Evolutionary conservation across 2,113 vertebrate species (phyloP).

Genomic region (Donacobius atricapilla): DNA sequence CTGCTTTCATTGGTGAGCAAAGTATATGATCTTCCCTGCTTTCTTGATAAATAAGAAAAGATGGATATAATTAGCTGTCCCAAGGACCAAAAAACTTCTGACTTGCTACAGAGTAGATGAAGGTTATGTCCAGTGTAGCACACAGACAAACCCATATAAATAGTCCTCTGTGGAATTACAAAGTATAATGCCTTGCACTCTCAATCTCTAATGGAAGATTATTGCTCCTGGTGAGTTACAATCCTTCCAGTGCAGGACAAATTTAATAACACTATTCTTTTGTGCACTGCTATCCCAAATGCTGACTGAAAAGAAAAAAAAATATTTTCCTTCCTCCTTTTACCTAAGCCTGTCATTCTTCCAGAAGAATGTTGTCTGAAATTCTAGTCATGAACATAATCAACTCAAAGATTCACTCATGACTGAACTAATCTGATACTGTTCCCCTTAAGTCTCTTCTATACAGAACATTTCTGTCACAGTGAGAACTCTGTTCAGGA

Average conservation of each 20-base stretch:
- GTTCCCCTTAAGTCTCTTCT: not conserved
- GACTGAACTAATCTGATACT: not conserved
- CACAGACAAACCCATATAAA: not conserved
- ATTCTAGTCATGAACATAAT: not conserved
- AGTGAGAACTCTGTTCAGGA: not conserved
- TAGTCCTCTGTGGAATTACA: not conserved
- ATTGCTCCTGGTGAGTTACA: not conserved
- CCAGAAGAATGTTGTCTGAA: not conserved
- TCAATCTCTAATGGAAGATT: not conserved
- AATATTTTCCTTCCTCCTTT: not conserved
- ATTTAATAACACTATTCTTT: not conserved
- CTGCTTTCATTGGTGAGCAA: not conserved
- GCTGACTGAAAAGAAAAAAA: not conserved
- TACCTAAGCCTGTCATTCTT: not conserved
- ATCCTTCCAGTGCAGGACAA: not conserved
- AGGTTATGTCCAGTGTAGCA: not conserved
- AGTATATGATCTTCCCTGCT: not conserved
- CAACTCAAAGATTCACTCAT: not conserved
- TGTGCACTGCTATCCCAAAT: not conserved
- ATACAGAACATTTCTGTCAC: not conserved
- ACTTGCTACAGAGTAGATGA: not conserved
- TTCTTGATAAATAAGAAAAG: not conserved
- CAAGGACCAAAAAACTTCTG: not conserved
- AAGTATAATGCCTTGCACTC: not conserved
- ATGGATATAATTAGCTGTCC: not conserved